Evolutionary conservation across 2,888 invertebrate species (phyloP).

Genomic region (Pecten maximus): DNA sequence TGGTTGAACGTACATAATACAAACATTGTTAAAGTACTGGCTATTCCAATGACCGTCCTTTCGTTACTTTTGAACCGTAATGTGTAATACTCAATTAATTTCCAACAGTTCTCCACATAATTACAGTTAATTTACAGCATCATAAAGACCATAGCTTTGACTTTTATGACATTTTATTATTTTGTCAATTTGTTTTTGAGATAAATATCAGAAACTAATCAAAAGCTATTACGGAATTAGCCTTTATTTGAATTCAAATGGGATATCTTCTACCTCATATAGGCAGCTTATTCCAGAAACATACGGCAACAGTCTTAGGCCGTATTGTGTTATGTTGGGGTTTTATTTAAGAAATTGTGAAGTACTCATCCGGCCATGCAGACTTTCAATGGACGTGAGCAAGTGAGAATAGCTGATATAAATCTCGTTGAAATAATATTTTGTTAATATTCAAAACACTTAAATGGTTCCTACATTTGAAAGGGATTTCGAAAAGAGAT

Average conservation of each 20-base stretch:
- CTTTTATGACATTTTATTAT: slow-evolving; percentile 31
- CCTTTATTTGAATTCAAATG: slow-evolving; percentile 4
- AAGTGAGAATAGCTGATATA: background rate
- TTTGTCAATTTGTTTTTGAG: slow-evolving; percentile 30
- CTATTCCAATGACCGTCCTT: background rate
- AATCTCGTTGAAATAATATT: background rate
- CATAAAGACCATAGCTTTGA: slow-evolving; percentile 18
- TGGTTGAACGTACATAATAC: background rate
- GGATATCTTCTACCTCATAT: background rate
- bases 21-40: background rate
- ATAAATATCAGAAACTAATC: slow-evolving; percentile 33
- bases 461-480: background rate
- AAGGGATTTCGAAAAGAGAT: background rate
- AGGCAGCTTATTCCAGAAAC: background rate
- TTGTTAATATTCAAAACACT: background rate
- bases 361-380: background rate
- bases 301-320: background rate
- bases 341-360: background rate
- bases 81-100: slow-evolving; percentile 35
- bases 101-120: slow-evolving; percentile 27
- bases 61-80: slow-evolving; percentile 27
- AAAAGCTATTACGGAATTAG: slow-evolving; percentile 31
- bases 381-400: background rate
- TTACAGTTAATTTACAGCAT: slow-evolving; percentile 22
- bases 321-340: background rate